Evolutionary conservation across 2,113 vertebrate species (phyloP), one percentile per base, ranked within the genome.

Genomic region (Fregata magnificens): DNA sequence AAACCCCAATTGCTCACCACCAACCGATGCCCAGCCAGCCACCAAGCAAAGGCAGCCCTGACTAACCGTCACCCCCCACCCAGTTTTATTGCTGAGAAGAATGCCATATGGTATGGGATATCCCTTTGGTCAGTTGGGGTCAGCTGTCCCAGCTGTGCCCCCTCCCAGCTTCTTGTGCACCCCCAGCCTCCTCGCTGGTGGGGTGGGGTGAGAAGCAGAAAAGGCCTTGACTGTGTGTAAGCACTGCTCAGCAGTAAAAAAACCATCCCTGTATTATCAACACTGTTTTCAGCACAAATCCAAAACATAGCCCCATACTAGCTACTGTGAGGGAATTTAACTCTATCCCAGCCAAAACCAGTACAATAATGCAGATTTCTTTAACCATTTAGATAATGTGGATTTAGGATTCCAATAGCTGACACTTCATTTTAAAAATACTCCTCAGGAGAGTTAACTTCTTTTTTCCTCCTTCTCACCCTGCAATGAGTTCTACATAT

Each of bases 1-100:
- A 42, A 61, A 29, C 1, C 2, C 24, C 31, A 59, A 2, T 21
- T 52, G 5, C 36, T 58, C 1, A 1, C 44, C 12, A 42, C 20
- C 25, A 76, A 49, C 10, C 4, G 25, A 50, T 36, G 25, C 16
- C 36, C 36, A 44, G 45, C 7, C 16, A 50, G 10, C 44, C 36
- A 42, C 21, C 0, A 0, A 50, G 53, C 16, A 86, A 77, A 59
- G 63, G 53, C 44, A 86, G 45, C 36, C 71, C 21, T 36, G 36
- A 26, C 4, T 59, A 26, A 42, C 25, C 13, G 42, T 50, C 26
- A 28, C 5, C 36, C 28, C 10, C 6, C 7, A 4, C 16, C 32
- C 32, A 31, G 25, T 29, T 58, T 67, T 66, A 40, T n/a, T n/a
- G n/a, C 50, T 58, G 42, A 58, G 31, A n/a, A 76, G 4, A 15